Conservation (phyloP, 92 coral and sea anemone genomes). For the Paragorgia papillata region DNA sequence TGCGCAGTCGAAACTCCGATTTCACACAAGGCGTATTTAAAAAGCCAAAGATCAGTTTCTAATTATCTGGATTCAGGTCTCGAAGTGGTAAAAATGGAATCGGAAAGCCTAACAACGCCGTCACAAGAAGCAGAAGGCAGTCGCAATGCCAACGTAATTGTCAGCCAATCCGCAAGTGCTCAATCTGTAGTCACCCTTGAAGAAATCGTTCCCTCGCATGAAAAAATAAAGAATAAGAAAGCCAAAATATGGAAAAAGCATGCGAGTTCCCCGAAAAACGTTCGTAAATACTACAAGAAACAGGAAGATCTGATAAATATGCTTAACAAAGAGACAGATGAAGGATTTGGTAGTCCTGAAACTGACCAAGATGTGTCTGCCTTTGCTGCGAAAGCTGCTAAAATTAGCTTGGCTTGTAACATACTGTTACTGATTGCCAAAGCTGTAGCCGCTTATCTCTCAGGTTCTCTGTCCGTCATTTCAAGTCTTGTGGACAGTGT, state of each 20-base stretch:
- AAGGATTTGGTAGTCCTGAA: slow-evolving; percentile 1
- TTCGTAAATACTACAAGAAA: slow-evolving; percentile 78
- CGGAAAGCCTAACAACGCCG: too few relatives aligned
- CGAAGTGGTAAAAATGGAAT: too few relatives aligned
- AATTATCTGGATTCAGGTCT: too few relatives aligned
- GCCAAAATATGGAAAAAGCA: not conserved
- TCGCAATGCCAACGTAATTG: too few relatives aligned
- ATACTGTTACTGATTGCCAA: slow-evolving; percentile 69
- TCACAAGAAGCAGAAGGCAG: too few relatives aligned
- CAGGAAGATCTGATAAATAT: slow-evolving; percentile 61
- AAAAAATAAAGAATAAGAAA: slow-evolving; percentile 44
- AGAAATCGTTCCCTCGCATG: slow-evolving; percentile 81
- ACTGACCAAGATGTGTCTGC: slow-evolving; percentile 1
- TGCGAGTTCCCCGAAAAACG: slow-evolving; percentile 64
- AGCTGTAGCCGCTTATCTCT: slow-evolving; percentile 75
- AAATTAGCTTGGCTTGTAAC: slow-evolving; percentile 76
- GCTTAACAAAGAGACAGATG: slow-evolving; percentile 50
- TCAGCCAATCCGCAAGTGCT: not conserved
- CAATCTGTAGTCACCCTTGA: slow-evolving; percentile 72
- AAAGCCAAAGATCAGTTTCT: too few relatives aligned
- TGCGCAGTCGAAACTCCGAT: too few relatives aligned
- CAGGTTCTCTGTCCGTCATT: slow-evolving; percentile 94
- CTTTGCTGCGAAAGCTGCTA: slow-evolving; percentile 58
- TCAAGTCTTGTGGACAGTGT: slow-evolving; percentile 97
- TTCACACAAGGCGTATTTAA: too few relatives aligned